Conservation (phyloP, 23 tunicate genomes). For the Phallusia fumigata region DNA sequence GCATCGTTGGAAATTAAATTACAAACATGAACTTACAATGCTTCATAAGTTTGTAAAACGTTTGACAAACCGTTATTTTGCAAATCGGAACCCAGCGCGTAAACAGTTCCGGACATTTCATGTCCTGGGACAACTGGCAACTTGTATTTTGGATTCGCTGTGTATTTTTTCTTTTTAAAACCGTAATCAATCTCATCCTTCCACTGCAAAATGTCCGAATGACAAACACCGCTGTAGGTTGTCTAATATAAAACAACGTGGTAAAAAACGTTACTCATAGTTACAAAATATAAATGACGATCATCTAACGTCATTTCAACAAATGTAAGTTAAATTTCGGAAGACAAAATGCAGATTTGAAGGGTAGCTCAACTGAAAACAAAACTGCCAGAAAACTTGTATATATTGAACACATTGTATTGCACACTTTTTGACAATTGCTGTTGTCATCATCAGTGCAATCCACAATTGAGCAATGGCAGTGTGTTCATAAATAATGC, state of each 20-base stretch:
- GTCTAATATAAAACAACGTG: constrained; percentile 9
- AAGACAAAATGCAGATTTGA: not conserved
- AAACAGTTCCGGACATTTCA: constrained; percentile 50
- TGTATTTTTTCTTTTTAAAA: not conserved
- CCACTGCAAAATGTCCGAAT: constrained; percentile 43
- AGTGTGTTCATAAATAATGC: too few relatives aligned
- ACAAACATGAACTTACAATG: too few relatives aligned
- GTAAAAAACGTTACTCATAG: not conserved
- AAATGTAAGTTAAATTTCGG: not conserved
- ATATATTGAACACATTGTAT: too few relatives aligned
- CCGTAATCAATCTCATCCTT: constrained; percentile 11
- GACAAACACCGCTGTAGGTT: constrained; percentile 54
- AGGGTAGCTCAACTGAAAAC: too few relatives aligned
- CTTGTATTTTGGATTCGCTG: constrained; percentile 3
- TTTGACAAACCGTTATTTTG: not conserved
- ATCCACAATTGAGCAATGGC: not conserved
- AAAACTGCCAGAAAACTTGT: too few relatives aligned
- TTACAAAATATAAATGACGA: not conserved
- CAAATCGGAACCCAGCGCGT: constrained; percentile 23
- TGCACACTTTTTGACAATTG: too few relatives aligned
- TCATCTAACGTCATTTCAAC: not conserved
- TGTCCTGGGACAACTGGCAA: constrained; percentile 39
- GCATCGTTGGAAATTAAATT: too few relatives aligned
- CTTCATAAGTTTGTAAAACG: too few relatives aligned
- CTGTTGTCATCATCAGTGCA: not conserved